These are phyloP conservation scores for Tupiocoris notatus DNA, from an alignment of 2,888 invertebrate genomes.

Conservation along the genomic window DNA sequence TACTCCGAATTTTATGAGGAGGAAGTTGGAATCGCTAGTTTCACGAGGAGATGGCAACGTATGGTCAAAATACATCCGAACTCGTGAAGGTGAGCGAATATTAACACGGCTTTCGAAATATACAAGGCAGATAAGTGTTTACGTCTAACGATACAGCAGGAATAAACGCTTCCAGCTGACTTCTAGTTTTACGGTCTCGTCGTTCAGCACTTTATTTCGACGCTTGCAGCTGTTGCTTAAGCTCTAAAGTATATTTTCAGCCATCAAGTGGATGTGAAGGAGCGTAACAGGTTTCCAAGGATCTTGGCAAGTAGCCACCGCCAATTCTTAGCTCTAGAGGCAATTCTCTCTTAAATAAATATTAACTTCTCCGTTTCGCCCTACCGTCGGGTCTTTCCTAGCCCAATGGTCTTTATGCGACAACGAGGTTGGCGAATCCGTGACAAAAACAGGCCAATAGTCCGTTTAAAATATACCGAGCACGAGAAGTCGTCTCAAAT, in stretches of 20 bases:
- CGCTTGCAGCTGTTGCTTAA: background rate
- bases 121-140: too few species aligned
- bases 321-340: conserved; percentile 40
- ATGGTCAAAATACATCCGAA: too few species aligned
- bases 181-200: background rate
- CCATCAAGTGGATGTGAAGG: conserved; percentile 13
- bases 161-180: background rate
- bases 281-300: conserved; percentile 42
- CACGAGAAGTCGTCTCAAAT: too few species aligned
- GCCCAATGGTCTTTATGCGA: background rate
- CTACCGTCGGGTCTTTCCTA: background rate
- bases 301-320: conserved; percentile 43
- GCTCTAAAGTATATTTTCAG: conserved; percentile 4
- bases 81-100: too few species aligned
- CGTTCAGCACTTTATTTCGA: background rate
- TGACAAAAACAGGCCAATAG: conserved; percentile 1
- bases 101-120: too few species aligned
- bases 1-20: too few species aligned
- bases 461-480: conserved; percentile 39
- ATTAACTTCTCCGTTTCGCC: conserved; percentile 38
- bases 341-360: conserved; percentile 45
- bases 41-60: too few species aligned
- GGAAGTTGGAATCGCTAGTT: too few species aligned
- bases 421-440: background rate
- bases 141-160: background rate